Evolutionary conservation across 2,113 vertebrate genomes (phyloP).

Genomic region (Amia ocellicauda): DNA sequence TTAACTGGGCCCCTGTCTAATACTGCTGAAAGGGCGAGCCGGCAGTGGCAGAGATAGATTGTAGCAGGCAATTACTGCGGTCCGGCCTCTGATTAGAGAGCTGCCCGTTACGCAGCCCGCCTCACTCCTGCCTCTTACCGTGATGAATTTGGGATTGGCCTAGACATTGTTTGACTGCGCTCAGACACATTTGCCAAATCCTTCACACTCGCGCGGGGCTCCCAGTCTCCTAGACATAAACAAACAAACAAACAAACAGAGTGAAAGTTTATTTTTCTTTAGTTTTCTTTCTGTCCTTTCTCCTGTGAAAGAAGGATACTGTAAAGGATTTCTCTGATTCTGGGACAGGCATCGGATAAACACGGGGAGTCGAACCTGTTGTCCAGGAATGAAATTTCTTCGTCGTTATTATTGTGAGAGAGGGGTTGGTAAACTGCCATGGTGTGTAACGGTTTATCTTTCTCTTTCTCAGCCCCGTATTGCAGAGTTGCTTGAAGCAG

Average conservation of each 20-base stretch:
- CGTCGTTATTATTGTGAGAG: too few species aligned
- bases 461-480: too few species aligned
- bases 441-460: too few species aligned
- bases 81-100: constrained; percentile 51
- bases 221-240: constrained; percentile 2
- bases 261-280: neutral
- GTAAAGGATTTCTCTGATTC: too few species aligned
- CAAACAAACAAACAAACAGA: neutral
- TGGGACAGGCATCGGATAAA: too few species aligned
- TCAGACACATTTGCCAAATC: constrained; percentile 52
- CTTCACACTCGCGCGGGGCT: constrained; percentile 20
- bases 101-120: constrained; percentile 41
- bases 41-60: constrained; percentile 43
- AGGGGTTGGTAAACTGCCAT: too few species aligned
- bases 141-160: constrained; percentile 43
- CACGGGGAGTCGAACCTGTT: too few species aligned
- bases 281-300: constrained; percentile 10
- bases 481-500: too few species aligned
- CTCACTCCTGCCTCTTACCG: constrained; percentile 37
- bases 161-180: constrained; percentile 49
- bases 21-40: constrained; percentile 33
- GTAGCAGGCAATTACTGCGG: constrained; percentile 43
- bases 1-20: constrained; percentile 62
- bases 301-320: too few species aligned
- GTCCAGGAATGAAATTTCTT: too few species aligned